phyloP scores from a whole-genome alignment of 1,140 invertebrate genomes.

The Heliconius congener region DNA sequence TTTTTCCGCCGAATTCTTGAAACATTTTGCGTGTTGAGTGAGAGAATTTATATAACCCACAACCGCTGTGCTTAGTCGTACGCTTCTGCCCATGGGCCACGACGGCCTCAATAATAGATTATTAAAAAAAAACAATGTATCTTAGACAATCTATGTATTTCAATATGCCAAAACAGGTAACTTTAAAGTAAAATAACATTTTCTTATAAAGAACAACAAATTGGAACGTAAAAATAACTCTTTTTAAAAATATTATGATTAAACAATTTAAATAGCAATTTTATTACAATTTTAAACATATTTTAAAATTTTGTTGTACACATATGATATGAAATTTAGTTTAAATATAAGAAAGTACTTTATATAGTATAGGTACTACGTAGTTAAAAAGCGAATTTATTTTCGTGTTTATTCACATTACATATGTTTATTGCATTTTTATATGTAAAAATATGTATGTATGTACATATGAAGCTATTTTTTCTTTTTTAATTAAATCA shows the following conservation, averaged over 20 bases:
- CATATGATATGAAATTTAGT: neutral
- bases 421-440: neutral
- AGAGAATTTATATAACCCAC: no score
- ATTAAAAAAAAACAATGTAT: neutral
- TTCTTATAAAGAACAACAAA: slow-evolving; percentile 6
- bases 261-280: slow-evolving; percentile 1
- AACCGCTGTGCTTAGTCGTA: no score
- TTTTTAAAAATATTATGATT: neutral
- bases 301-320: neutral
- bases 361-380: no score
- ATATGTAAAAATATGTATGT: no score
- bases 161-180: slow-evolving; percentile 23
- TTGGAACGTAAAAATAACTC: neutral
- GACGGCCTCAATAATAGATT: neutral
- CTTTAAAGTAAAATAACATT: slow-evolving; percentile 19
- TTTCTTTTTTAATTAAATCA: no score
- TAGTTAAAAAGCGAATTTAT: neutral
- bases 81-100: no score
- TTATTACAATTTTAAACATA: neutral
- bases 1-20: no score
- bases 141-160: slow-evolving; percentile 13
- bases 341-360: neutral
- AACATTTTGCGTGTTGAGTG: no score
- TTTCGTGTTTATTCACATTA: neutral
- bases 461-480: no score